Evolutionary conservation across 2,888 invertebrate genomes (phyloP).

Genomic region (Folsomia candida): DNA sequence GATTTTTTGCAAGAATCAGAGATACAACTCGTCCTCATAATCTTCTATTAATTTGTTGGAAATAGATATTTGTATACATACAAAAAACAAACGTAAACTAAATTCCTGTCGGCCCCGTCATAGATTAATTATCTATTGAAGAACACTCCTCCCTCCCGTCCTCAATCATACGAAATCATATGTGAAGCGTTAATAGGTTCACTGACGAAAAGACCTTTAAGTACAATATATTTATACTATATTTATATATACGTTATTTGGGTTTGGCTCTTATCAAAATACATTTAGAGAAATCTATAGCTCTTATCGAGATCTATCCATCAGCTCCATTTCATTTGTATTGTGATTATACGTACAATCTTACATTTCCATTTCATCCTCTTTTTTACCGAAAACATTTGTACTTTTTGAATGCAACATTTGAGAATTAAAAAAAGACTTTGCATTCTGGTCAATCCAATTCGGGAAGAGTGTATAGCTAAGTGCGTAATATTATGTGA

Average conservation of each 20-base stretch:
- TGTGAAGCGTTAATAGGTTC: not conserved
- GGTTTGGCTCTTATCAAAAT: not conserved
- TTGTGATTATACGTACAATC: not conserved
- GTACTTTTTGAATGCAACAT: not conserved
- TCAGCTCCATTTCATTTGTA: not conserved
- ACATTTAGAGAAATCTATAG: conserved; percentile 11
- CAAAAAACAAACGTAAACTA: too few relatives aligned
- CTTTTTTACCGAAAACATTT: not conserved
- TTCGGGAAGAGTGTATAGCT: not conserved
- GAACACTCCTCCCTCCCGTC: too few relatives aligned
- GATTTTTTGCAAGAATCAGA: too few relatives aligned
- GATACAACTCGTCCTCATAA: too few relatives aligned
- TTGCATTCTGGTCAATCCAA: not conserved
- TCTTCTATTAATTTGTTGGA: too few relatives aligned
- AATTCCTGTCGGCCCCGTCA: too few relatives aligned
- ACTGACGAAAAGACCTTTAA: not conserved
- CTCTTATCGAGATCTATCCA: conserved; percentile 18
- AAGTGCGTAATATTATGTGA: too few relatives aligned
- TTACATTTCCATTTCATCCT: not conserved
- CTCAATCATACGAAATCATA: too few relatives aligned
- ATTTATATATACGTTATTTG: not conserved
- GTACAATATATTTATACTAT: too few relatives aligned
- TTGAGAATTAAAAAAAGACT: not conserved
- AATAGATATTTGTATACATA: too few relatives aligned
- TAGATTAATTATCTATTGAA: too few relatives aligned